Percentiles rank a stretch among this genome's conserved stretches.
Evolutionary conservation across 2,888 invertebrate species (phyloP).

Genomic region (Cabera pusaria): DNA sequence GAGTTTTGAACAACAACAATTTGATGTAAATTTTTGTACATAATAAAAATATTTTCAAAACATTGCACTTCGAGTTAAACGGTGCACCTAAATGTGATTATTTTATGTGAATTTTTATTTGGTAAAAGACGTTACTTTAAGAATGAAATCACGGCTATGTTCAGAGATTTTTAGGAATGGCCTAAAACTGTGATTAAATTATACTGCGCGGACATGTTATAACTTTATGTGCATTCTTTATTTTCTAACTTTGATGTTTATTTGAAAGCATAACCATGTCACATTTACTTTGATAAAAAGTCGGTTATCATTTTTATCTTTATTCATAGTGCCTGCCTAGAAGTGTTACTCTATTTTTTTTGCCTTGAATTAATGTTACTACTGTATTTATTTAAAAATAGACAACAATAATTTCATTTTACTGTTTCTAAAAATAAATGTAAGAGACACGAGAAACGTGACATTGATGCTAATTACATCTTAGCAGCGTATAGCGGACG

Average conservation of each 20-base stretch:
- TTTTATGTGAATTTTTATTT: slow-evolving; percentile 39
- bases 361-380: too few species aligned
- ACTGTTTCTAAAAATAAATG: not conserved
- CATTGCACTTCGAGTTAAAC: slow-evolving; percentile 23
- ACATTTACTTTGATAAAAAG: too few species aligned
- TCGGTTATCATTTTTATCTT: too few species aligned
- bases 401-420: too few species aligned
- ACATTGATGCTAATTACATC: slow-evolving; percentile 3
- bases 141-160: slow-evolving; percentile 34
- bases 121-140: slow-evolving; percentile 58
- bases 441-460: not conserved
- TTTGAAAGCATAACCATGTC: too few species aligned
- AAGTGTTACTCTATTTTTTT: too few species aligned
- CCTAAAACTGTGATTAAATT: slow-evolving; percentile 35
- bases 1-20: too few species aligned
- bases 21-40: slow-evolving; percentile 8
- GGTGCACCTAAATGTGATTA: slow-evolving; percentile 51
- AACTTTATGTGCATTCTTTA: slow-evolving; percentile 20
- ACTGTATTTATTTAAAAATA: too few species aligned
- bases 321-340: too few species aligned
- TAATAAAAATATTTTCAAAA: slow-evolving; percentile 10
- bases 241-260: too few species aligned
- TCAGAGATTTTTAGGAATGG: slow-evolving; percentile 25
- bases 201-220: slow-evolving; percentile 10
- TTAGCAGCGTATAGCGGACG: slow-evolving; percentile 1